A percentile compares a stretch with the other conserved stretches of the same genome.
Conservation (phyloP, 2,888 invertebrate genomes). For the Tetropium fuscum region DNA sequence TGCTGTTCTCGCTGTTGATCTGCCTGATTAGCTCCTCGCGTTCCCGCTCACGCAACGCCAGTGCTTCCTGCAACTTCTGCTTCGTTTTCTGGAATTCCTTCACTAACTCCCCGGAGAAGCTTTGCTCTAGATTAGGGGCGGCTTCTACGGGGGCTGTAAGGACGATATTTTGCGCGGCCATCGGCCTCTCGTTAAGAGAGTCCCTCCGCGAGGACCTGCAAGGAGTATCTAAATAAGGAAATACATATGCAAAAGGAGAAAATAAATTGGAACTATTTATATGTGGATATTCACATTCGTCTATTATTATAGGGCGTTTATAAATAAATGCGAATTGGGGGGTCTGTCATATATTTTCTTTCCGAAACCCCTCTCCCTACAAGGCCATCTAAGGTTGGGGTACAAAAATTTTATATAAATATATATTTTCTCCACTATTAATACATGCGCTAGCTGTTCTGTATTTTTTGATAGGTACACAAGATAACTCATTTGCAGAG, state of each 20-base stretch:
- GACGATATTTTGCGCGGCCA: conserved; percentile 44
- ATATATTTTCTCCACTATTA: no score
- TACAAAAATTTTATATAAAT: no score
- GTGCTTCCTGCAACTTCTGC: conserved; percentile 73
- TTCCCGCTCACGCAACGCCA: conserved; percentile 69
- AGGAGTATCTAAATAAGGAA: not conserved
- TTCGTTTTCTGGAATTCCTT: conserved; percentile 86
- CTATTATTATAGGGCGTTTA: no score
- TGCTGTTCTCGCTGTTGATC: conserved; percentile 64
- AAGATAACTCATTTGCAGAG: no score
- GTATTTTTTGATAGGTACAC: no score
- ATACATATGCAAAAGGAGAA: not conserved
- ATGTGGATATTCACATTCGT: no score
- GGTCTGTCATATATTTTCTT: no score
- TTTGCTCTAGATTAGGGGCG: conserved; percentile 63
- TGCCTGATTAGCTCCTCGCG: conserved; percentile 69
- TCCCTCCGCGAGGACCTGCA: conserved; percentile 73
- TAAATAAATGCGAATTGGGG: no score
- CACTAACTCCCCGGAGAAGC: conserved; percentile 76
- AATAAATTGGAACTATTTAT: not conserved
- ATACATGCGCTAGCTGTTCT: no score
- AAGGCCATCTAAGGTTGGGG: no score
- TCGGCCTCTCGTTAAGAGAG: conserved; percentile 70
- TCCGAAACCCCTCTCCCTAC: no score
- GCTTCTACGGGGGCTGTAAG: conserved; percentile 32